Base-by-base conservation (phyloP, 2,797 vertebrate genomes). In the Oreortyx pictus region DNA sequence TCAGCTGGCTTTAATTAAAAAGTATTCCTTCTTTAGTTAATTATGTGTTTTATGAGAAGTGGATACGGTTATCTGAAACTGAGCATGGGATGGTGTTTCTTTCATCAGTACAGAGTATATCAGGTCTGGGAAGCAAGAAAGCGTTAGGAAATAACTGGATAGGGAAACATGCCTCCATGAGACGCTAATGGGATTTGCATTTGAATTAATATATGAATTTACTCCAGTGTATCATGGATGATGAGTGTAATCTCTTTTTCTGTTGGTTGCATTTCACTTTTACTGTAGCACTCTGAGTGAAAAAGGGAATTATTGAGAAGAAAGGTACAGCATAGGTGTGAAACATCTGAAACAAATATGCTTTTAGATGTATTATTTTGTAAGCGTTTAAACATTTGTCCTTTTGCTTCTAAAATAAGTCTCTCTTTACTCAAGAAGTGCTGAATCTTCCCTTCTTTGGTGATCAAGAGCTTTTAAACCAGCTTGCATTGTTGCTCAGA, bases 1-100 rank as follows among this genome's bases (percentile, higher is more conserved):
- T 85, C 59, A 88, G 24, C 14, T 1, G 1, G 12, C 57, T 95
- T 93, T 93, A 95, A 95, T 92, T 78, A 86, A 77, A 56, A 92
- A 86, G 24, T 52, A 68, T 73, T 84, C 35, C 24, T 43, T 77
- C 46, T 22, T 78, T 66, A 62, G 44, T 87, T 93, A 89, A 86
- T 89, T 80, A 71, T 9, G 14, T 76, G 33, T 62, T 95, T 93
- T 89, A 91, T 74, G 61, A 85, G 61, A 87, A 92, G 43, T 46
- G 18, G 46, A 82, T 86, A 43, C 59, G 27, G 47, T 79, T 94
- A 83, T 83, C 79, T 92, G 87, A 89, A 89, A 88, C 73, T 56
- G 62, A 82, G 13, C 8, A 44, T 66, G 33, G 70, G 66, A 43
- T 75, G 33, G 7, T 70, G 43, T 73, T 90, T 89, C 70, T 81